Percentiles rank a stretch among this genome's conserved stretches.
phyloP scores from a whole-genome alignment of 2,797 vertebrate species.

The Anguilla marmorata region DNA sequence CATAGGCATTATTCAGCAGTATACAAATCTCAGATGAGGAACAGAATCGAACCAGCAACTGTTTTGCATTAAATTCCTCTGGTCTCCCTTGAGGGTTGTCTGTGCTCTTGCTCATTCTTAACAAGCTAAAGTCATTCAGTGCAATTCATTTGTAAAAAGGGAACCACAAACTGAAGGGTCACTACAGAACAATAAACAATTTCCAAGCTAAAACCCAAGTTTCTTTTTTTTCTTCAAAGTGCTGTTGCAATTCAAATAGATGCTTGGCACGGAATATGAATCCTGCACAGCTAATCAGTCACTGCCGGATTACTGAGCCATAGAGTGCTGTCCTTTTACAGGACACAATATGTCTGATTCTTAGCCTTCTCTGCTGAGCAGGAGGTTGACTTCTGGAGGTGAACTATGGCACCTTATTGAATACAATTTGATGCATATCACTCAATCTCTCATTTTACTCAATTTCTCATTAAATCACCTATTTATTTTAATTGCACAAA shows the following conservation, averaged over 20 bases:
- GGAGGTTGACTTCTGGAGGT: not conserved
- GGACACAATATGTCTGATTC: not conserved
- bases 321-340: not conserved
- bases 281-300: not conserved
- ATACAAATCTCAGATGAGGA: not conserved
- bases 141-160: not conserved
- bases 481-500: not conserved
- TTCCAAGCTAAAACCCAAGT: not conserved
- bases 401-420: not conserved
- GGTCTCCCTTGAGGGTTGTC: not conserved
- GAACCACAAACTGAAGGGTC: slow-evolving; percentile 11
- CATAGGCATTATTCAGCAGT: slow-evolving; percentile 2
- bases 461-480: not conserved
- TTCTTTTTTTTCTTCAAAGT: not conserved
- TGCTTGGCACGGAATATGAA: not conserved
- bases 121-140: not conserved
- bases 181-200: not conserved
- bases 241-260: not conserved
- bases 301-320: not conserved
- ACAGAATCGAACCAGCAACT: not conserved
- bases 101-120: not conserved
- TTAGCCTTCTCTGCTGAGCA: not conserved
- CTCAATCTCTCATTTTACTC: not conserved
- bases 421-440: not conserved
- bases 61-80: slow-evolving; percentile 16